These are phyloP conservation scores for Nymphicus hollandicus DNA, from an alignment of 2,113 vertebrate genomes.

Conservation along the genomic window DNA sequence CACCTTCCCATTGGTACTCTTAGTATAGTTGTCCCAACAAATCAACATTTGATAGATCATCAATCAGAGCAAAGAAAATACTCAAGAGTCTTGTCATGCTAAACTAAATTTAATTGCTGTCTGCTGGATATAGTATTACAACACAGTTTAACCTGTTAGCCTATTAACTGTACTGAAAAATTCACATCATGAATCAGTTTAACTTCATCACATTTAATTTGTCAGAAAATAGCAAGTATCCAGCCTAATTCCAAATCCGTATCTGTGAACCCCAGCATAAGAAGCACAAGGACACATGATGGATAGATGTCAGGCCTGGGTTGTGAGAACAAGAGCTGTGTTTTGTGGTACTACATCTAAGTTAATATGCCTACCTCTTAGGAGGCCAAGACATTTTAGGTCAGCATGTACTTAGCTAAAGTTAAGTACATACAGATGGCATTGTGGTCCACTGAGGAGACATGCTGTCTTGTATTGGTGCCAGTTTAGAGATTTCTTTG, in stretches of 20 bases:
- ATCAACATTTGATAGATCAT: neutral
- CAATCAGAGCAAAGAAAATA: neutral
- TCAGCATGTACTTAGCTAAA: neutral
- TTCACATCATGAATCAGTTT: neutral
- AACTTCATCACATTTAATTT: neutral
- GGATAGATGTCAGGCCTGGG: neutral
- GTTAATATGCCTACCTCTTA: neutral
- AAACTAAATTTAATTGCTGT: neutral
- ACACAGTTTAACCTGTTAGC: neutral
- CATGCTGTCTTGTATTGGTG: accelerated
- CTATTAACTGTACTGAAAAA: neutral
- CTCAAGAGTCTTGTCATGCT: neutral
- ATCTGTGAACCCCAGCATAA: neutral
- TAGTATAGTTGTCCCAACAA: neutral
- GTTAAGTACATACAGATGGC: neutral
- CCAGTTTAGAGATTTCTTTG: neutral
- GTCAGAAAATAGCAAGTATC: neutral
- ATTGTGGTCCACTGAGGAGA: neutral
- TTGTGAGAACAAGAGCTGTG: neutral
- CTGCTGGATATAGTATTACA: neutral
- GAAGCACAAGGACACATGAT: neutral
- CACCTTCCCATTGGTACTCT: neutral
- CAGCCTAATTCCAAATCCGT: neutral
- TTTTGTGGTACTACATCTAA: neutral
- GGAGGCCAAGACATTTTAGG: neutral